These are phyloP conservation scores for Phaedon cochleariae DNA, from an alignment of 2,888 invertebrate genomes.

Conservation along the genomic window DNA sequence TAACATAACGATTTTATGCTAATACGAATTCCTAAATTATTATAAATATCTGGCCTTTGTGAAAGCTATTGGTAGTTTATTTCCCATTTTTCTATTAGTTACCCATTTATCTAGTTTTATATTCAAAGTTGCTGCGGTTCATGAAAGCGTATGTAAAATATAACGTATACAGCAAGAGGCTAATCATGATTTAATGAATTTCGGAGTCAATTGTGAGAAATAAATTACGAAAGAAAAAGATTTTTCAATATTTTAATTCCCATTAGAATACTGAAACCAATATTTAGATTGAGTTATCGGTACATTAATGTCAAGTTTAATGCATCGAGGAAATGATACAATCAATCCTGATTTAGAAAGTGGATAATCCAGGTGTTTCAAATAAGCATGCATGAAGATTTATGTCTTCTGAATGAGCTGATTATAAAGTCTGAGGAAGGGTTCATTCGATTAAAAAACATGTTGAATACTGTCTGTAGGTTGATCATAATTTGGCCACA, in stretches of 20 bases:
- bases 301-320: background rate
- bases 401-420: background rate
- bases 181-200: background rate
- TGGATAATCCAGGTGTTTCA: background rate
- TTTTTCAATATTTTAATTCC: conserved; percentile 2
- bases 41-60: background rate
- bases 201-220: background rate
- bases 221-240: background rate
- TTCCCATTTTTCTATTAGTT: background rate
- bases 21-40: conserved; percentile 1
- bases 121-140: background rate
- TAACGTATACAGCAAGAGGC: background rate
- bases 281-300: background rate
- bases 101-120: conserved; percentile 1
- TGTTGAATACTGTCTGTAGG: too few relatives aligned
- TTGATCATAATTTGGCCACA: too few relatives aligned
- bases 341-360: background rate
- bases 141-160: background rate
- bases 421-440: too few relatives aligned
- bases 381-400: background rate
- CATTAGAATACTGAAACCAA: background rate
- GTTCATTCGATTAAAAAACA: too few relatives aligned
- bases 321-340: background rate
- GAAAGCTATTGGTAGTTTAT: background rate
- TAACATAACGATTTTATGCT: background rate